Conservation (phyloP, 1,140 invertebrate genomes). For the Thaumatotibia leucotreta region DNA sequence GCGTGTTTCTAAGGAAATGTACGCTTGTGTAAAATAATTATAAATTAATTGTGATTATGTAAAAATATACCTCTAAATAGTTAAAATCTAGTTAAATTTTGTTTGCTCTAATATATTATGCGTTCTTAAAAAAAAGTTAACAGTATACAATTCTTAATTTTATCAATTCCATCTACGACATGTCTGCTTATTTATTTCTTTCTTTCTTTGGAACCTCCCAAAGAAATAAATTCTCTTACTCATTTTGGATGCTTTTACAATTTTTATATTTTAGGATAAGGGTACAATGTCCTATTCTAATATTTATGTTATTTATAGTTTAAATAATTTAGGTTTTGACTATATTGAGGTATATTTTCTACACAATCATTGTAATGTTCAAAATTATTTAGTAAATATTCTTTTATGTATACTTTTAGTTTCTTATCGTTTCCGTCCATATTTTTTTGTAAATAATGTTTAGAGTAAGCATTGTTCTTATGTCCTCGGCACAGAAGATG, state of each 20-base stretch:
- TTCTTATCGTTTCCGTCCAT: slow-evolving; percentile 73
- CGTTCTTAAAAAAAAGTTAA: too few relatives aligned
- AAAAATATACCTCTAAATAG: not conserved
- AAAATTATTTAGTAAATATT: slow-evolving; percentile 27
- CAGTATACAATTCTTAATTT: too few relatives aligned
- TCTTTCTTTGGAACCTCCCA: too few relatives aligned
- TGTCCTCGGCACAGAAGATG: not conserved
- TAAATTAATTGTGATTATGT: not conserved
- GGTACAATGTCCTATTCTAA: too few relatives aligned
- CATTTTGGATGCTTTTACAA: too few relatives aligned
- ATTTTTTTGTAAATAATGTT: slow-evolving; percentile 49
- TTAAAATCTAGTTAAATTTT: not conserved
- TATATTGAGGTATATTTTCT: not conserved
- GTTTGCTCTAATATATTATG: not conserved
- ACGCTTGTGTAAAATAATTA: not conserved
- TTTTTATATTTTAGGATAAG: too few relatives aligned
- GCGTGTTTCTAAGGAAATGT: not conserved
- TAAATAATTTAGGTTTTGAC: not conserved
- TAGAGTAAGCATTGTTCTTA: slow-evolving; percentile 19
- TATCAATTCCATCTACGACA: too few relatives aligned
- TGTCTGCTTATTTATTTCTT: too few relatives aligned
- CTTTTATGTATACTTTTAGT: slow-evolving; percentile 32
- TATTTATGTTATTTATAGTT: too few relatives aligned
- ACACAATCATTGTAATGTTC: slow-evolving; percentile 34
- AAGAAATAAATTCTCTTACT: too few relatives aligned